Conservation (phyloP, 2,113 vertebrate species). For the Xenopus borealis region DNA sequence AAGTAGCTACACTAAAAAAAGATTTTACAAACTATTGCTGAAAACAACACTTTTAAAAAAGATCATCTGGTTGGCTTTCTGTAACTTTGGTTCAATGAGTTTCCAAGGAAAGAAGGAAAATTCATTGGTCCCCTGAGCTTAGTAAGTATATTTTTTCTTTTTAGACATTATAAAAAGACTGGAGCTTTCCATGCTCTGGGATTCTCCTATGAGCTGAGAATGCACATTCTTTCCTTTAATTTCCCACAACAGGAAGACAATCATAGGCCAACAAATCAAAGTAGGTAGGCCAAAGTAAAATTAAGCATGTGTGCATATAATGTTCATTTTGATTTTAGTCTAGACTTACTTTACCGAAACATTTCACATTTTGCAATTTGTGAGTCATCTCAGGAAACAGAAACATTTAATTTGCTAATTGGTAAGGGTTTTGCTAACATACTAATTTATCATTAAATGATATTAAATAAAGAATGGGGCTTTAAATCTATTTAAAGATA, state of each 20-base stretch:
- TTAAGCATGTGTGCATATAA: conserved; percentile 12
- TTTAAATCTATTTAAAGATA: not conserved
- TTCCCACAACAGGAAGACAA: conserved; percentile 48
- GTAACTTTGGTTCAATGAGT: conserved; percentile 66
- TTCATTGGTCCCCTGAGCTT: conserved; percentile 62
- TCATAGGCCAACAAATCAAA: conserved; percentile 51
- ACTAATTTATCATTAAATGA: not conserved
- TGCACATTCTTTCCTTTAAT: conserved; percentile 52
- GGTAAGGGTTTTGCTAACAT: not conserved
- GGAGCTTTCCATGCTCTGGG: conserved; percentile 49
- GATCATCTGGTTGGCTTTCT: conserved; percentile 55
- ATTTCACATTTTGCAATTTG: not conserved
- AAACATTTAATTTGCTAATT: conserved; percentile 1
- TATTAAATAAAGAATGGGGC: not conserved
- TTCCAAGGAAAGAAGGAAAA: conserved; percentile 68
- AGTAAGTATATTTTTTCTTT: conserved; percentile 58
- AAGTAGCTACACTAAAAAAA: not conserved
- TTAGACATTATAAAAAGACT: conserved; percentile 52
- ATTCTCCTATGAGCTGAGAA: conserved; percentile 57
- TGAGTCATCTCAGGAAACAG: not conserved
- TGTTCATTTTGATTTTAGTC: conserved; percentile 3
- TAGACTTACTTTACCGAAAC: not conserved
- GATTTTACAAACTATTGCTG: not conserved
- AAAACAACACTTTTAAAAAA: conserved; percentile 50
- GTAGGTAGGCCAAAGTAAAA: conserved; percentile 17